phyloP scores from a whole-genome alignment of 2,888 invertebrate species.

The Scrobipalpa costella region DNA sequence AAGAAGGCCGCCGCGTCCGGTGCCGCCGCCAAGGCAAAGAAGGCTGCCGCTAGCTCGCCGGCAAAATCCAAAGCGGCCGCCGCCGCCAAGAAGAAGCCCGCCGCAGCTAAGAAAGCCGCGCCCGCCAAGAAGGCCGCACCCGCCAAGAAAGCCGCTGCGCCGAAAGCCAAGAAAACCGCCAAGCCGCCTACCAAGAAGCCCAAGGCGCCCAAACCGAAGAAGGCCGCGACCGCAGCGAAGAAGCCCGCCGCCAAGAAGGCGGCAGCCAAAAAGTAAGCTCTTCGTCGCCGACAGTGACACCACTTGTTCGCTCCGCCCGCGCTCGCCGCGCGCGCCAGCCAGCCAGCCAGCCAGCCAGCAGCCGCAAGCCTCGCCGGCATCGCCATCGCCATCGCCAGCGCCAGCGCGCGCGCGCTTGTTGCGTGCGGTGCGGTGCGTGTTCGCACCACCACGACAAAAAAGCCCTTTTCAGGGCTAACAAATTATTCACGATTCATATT shows the following conservation, averaged over 20 bases:
- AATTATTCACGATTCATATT: background rate
- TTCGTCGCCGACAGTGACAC: background rate
- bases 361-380: no score
- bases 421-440: background rate
- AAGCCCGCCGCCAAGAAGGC: slow-evolving; percentile 39
- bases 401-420: background rate
- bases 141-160: slow-evolving; percentile 28
- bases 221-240: slow-evolving; percentile 46
- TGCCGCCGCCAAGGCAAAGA: no score
- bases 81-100: no score
- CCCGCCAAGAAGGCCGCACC: no score
- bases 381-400: no score
- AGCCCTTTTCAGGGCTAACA: slow-evolving; percentile 26
- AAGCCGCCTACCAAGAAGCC: slow-evolving; percentile 37
- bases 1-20: slow-evolving; percentile 39
- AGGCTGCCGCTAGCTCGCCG: background rate
- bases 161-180: slow-evolving; percentile 33
- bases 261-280: slow-evolving; percentile 30
- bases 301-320: background rate
- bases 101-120: no score
- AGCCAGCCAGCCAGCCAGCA: no score
- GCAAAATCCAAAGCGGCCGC: no score
- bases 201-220: slow-evolving; percentile 33
- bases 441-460: slow-evolving; percentile 16
- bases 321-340: no score